phyloP scores from a whole-genome alignment of 2,113 vertebrate species.

The Maccullochella peelii region DNA sequence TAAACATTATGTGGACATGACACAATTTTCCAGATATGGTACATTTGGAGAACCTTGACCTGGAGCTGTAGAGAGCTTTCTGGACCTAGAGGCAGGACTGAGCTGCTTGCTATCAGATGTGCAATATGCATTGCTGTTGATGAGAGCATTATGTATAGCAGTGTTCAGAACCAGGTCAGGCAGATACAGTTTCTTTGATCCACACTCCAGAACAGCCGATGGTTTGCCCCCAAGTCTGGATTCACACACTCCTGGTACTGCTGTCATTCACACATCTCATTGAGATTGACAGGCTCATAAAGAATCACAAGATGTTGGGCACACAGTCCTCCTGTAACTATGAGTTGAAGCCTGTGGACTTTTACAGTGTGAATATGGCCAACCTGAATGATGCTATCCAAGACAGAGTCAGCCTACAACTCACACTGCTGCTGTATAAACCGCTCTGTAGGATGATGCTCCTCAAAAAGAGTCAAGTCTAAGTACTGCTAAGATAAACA shows the following conservation, averaged over 20 bases:
- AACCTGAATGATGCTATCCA: neutral
- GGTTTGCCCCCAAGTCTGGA: neutral
- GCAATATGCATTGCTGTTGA: neutral
- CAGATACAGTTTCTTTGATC: constrained; percentile 8
- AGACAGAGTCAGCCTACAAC: too few species aligned
- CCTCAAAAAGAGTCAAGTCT: too few species aligned
- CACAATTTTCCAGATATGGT: neutral
- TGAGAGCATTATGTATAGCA: neutral
- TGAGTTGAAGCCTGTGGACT: neutral
- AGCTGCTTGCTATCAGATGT: neutral
- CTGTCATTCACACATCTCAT: neutral
- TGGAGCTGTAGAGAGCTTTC: neutral
- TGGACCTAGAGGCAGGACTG: neutral
- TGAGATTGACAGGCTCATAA: neutral
- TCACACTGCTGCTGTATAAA: constrained; percentile 14
- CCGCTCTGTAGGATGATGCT: neutral
- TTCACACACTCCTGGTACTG: neutral
- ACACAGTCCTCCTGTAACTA: neutral
- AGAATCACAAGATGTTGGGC: neutral
- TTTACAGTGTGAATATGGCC: neutral
- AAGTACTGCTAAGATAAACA: neutral
- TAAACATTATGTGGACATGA: neutral
- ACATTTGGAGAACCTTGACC: neutral
- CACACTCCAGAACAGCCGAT: neutral
- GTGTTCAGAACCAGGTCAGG: neutral